Evolutionary conservation across 1,140 invertebrate genomes (phyloP).

Genomic region (Cydia splendana): DNA sequence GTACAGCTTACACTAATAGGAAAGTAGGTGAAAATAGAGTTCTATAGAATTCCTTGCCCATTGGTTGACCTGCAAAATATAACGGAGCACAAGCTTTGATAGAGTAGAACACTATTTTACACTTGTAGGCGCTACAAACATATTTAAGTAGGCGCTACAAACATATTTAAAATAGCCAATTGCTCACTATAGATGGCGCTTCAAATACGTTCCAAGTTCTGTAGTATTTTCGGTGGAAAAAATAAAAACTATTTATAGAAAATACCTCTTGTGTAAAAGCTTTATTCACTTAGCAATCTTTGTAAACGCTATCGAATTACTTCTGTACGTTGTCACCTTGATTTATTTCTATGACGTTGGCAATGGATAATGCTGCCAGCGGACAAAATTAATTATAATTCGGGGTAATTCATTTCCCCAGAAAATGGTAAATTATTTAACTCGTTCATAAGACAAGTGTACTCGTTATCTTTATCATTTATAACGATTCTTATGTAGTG

Average conservation of each 20-base stretch:
- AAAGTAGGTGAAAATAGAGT: too few species aligned
- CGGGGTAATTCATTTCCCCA: background rate
- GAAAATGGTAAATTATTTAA: background rate
- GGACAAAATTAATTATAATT: background rate
- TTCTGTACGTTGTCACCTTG: slow-evolving; percentile 12
- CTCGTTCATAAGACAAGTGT: background rate
- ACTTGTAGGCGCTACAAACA: slow-evolving; percentile 3
- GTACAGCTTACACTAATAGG: too few species aligned
- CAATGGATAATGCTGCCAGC: slow-evolving; percentile 7
- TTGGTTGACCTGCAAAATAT: background rate
- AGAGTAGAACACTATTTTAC: background rate
- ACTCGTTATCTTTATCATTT: background rate
- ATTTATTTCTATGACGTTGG: background rate
- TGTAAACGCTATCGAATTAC: background rate
- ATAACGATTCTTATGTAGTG: too few species aligned
- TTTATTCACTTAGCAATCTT: background rate
- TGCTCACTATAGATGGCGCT: too few species aligned
- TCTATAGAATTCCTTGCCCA: background rate
- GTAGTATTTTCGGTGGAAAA: too few species aligned
- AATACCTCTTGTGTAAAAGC: too few species aligned
- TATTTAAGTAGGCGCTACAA: too few species aligned
- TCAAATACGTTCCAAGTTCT: background rate
- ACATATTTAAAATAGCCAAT: too few species aligned
- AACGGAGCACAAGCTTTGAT: background rate
- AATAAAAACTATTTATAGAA: too few species aligned